Evolutionary conservation across 2,797 vertebrate genomes (phyloP).

Genomic region (Ciconia nigra): DNA sequence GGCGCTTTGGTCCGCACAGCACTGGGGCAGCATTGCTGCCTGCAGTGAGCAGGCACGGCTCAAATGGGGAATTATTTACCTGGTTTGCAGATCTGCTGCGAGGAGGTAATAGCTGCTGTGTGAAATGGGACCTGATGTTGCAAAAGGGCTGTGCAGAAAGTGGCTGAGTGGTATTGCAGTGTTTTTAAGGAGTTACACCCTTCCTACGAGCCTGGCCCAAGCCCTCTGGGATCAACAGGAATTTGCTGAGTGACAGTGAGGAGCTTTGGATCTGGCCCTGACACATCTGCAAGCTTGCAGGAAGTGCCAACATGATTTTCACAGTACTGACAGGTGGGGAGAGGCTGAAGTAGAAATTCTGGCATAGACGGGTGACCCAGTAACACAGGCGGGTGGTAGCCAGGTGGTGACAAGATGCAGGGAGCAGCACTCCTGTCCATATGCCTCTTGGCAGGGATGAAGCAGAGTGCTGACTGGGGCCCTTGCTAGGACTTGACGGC

Average conservation of each 20-base stretch:
- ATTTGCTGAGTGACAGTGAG: background rate
- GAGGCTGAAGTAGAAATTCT: background rate
- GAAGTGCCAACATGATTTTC: background rate
- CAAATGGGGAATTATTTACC: rapidly evolving
- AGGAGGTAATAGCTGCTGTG: background rate
- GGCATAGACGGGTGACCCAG: background rate
- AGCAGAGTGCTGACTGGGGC: background rate
- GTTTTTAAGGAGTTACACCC: background rate
- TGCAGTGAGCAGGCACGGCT: rapidly evolving
- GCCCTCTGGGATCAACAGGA: background rate
- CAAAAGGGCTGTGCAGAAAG: background rate
- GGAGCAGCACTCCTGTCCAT: background rate
- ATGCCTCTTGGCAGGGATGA: background rate
- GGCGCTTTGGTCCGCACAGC: background rate
- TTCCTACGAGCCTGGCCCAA: background rate
- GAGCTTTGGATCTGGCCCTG: background rate
- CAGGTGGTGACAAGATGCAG: background rate
- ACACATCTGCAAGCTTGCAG: background rate
- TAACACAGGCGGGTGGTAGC: background rate
- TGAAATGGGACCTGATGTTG: background rate
- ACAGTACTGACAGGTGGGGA: rapidly evolving
- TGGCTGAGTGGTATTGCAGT: background rate
- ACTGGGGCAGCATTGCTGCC: rapidly evolving
- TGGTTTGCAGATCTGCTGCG: rapidly evolving
- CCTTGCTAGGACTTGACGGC: background rate